These are phyloP conservation scores for Drosophila ercepeae DNA, from an alignment of 1,140 invertebrate species.

Conservation along the genomic window DNA sequence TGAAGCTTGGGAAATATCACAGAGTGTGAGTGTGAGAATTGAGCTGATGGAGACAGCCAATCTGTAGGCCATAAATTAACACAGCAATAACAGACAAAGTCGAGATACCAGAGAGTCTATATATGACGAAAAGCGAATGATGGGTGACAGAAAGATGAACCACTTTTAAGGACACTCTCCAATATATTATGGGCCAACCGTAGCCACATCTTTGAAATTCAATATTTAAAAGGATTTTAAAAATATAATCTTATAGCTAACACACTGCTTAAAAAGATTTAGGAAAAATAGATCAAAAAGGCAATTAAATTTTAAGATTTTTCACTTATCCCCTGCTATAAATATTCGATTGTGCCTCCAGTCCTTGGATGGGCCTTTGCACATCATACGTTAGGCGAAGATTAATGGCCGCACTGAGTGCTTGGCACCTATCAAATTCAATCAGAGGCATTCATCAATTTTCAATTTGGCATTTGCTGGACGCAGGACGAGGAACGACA, in stretches of 20 bases:
- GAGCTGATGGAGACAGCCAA: slow-evolving; percentile 20
- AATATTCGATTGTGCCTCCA: neutral
- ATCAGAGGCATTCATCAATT: slow-evolving; percentile 82
- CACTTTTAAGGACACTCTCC: neutral
- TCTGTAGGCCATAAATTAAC: slow-evolving; percentile 45
- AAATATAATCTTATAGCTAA: too few species aligned
- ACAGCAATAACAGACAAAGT: slow-evolving; percentile 34
- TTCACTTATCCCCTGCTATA: neutral
- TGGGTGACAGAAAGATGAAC: neutral
- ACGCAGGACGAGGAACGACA: neutral
- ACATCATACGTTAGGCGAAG: slow-evolving; percentile 73
- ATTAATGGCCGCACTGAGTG: slow-evolving; percentile 80
- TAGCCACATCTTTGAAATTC: too few species aligned
- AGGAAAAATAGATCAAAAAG: neutral
- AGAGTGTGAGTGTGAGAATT: slow-evolving; percentile 4
- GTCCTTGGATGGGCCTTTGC: slow-evolving; percentile 6
- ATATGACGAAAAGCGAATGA: slow-evolving; percentile 10
- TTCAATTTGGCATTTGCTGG: slow-evolving; percentile 75
- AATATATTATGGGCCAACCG: neutral
- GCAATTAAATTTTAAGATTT: neutral
- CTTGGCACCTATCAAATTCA: slow-evolving; percentile 82
- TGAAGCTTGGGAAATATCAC: slow-evolving; percentile 25
- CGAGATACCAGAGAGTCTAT: slow-evolving; percentile 9
- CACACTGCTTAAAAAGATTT: neutral
- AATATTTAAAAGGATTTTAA: too few species aligned